Percentiles rank a stretch among this genome's conserved stretches.
phyloP scores from a whole-genome alignment of 2,797 vertebrate species.

The Epinephelus awoara region DNA sequence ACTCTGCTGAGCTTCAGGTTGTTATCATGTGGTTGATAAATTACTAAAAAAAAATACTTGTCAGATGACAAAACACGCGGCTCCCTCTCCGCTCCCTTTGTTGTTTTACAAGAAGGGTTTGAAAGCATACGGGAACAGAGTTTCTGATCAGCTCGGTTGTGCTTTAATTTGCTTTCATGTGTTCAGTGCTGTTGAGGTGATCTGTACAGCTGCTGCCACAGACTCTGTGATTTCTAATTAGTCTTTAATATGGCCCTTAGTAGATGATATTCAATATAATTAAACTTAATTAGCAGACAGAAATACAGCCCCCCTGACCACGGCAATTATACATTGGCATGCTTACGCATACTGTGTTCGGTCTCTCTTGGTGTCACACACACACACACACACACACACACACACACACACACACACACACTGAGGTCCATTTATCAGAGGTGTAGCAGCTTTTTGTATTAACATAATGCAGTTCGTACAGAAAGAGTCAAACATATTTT shows the following conservation, averaged over 20 bases:
- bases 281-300: conserved; percentile 77
- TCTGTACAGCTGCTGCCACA: conserved; percentile 52
- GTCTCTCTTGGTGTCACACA: not conserved
- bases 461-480: not conserved
- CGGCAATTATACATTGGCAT: conserved; percentile 71
- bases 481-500: not conserved
- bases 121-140: not conserved
- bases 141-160: conserved; percentile 30
- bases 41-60: conserved; percentile 1
- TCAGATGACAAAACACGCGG: conserved; percentile 9
- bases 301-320: conserved; percentile 71
- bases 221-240: conserved; percentile 80
- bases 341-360: conserved; percentile 52
- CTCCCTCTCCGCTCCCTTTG: not conserved
- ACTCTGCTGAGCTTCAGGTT: not conserved
- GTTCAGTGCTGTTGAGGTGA: conserved; percentile 62
- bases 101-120: conserved; percentile 10
- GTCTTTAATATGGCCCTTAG: conserved; percentile 72
- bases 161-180: conserved; percentile 64
- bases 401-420: conserved; percentile 7
- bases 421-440: not conserved
- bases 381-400: not conserved
- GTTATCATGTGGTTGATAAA: conserved; percentile 5
- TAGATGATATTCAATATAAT: conserved; percentile 75
- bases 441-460: not conserved